phyloP scores from a whole-genome alignment of 2,888 invertebrate species.

The Platerodrilus igneus region DNA sequence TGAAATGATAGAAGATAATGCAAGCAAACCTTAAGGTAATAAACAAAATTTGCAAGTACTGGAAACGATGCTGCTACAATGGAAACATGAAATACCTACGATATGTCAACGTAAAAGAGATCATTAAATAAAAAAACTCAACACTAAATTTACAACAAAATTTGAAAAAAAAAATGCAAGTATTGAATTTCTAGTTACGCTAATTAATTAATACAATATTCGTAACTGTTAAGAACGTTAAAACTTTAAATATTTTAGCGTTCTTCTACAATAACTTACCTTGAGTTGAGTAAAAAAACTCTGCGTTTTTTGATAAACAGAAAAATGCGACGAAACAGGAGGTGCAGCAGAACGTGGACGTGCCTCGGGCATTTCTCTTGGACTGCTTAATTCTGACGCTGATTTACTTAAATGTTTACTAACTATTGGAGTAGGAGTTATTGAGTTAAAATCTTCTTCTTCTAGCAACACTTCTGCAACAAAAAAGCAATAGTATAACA shows the following conservation, averaged over 20 bases:
- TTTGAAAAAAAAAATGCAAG: too few species aligned
- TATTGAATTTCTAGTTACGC: too few species aligned
- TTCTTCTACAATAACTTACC: slow-evolving; percentile 48
- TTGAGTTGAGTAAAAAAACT: slow-evolving; percentile 78
- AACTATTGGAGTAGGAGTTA: slow-evolving; percentile 25
- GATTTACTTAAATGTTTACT: slow-evolving; percentile 68
- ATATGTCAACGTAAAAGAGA: too few species aligned
- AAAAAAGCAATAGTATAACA: slow-evolving; percentile 18
- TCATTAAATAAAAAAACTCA: too few species aligned
- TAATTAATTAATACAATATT: too few species aligned
- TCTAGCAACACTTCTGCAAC: slow-evolving; percentile 45
- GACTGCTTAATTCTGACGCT: slow-evolving; percentile 72
- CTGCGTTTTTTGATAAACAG: slow-evolving; percentile 76
- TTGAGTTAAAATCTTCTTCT: slow-evolving; percentile 42
- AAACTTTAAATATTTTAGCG: neutral
- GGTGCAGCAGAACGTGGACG: slow-evolving; percentile 53
- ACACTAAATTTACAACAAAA: too few species aligned
- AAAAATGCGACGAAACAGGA: slow-evolving; percentile 57
- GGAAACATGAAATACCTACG: too few species aligned
- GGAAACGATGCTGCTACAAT: too few species aligned
- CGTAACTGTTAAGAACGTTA: too few species aligned
- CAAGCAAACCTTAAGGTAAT: too few species aligned
- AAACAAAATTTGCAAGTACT: too few species aligned
- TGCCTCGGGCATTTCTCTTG: slow-evolving; percentile 50
- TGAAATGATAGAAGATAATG: too few species aligned